Conservation (phyloP, 2,113 vertebrate species). For the Entelurus aequoreus region DNA sequence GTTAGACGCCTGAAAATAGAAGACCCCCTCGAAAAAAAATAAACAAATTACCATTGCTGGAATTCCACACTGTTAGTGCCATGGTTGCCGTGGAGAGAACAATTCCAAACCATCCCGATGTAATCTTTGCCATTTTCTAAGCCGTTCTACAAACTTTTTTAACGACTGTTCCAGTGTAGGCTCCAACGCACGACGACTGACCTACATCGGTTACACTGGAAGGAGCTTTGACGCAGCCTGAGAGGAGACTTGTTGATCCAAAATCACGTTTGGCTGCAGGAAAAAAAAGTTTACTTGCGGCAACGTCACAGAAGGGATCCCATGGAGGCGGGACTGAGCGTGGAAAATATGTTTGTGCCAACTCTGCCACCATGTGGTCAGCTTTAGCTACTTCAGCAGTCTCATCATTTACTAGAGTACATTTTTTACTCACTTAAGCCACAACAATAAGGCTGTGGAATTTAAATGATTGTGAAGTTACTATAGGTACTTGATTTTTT, state of each 20-base stretch:
- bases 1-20: background rate
- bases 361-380: slow-evolving; percentile 44
- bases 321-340: slow-evolving; percentile 40
- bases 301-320: slow-evolving; percentile 43
- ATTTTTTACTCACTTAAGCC: too few species aligned
- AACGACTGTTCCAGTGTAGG: background rate
- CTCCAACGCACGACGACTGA: background rate
- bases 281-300: slow-evolving; percentile 11
- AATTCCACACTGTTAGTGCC: slow-evolving; percentile 9
- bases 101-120: slow-evolving; percentile 20
- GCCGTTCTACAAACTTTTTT: background rate
- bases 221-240: background rate
- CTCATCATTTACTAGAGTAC: too few species aligned
- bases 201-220: slow-evolving; percentile 9
- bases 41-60: slow-evolving; percentile 44
- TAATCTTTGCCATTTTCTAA: slow-evolving; percentile 39
- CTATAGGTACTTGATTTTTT: too few species aligned
- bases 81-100: slow-evolving; percentile 18
- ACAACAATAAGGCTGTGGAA: too few species aligned
- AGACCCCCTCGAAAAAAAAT: background rate
- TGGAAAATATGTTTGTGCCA: background rate
- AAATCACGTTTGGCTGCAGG: slow-evolving; percentile 4
- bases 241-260: slow-evolving; percentile 16
- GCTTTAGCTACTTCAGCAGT: background rate
- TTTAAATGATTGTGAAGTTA: too few species aligned